Conservation (phyloP, 2,797 vertebrate species). For the Balearica regulorum region DNA sequence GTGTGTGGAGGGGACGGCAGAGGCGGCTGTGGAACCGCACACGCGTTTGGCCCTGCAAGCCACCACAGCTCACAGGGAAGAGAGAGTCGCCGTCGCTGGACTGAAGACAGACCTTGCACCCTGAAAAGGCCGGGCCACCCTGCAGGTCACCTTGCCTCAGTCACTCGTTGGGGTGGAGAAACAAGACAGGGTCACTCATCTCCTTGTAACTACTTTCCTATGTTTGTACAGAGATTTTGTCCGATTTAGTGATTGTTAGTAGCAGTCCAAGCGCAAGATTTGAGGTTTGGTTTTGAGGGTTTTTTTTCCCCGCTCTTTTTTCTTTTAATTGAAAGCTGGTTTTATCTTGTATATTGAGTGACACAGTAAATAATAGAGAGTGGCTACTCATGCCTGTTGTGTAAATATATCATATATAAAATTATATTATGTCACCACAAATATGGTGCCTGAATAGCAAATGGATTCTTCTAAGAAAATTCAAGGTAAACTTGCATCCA, state of each 20-base stretch:
- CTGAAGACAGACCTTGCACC: background rate
- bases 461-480: slow-evolving; percentile 27
- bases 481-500: slow-evolving; percentile 9
- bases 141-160: background rate
- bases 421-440: slow-evolving; percentile 43
- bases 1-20: background rate
- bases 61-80: background rate
- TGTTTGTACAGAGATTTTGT: background rate
- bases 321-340: background rate
- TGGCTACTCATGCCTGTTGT: slow-evolving; percentile 16
- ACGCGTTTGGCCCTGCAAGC: accelerated
- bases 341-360: slow-evolving; percentile 41
- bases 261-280: background rate
- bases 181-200: background rate
- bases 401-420: slow-evolving; percentile 55
- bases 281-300: background rate
- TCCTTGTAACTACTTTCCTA: background rate
- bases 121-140: background rate
- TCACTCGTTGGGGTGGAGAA: background rate
- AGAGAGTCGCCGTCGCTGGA: accelerated
- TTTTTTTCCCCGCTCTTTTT: background rate
- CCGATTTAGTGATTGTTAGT: slow-evolving; percentile 4
- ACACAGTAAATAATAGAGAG: slow-evolving; percentile 33
- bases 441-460: slow-evolving; percentile 36
- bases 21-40: background rate